These are phyloP conservation scores for Dasyornis broadbenti DNA, from an alignment of 2,113 vertebrate species.

Conservation along the genomic window DNA sequence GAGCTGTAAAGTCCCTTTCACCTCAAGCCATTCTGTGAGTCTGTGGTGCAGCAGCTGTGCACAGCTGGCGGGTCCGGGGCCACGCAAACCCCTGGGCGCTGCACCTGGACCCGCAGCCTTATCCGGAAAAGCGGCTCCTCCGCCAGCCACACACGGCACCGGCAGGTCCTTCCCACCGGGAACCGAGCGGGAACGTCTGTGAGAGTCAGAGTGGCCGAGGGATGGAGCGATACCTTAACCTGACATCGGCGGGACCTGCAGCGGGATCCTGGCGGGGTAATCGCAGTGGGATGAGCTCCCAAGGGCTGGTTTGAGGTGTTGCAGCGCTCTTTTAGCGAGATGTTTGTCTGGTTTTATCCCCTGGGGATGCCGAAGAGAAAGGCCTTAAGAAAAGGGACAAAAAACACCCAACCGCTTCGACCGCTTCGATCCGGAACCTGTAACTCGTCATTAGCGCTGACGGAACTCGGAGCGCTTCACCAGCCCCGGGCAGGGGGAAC, in stretches of 20 bases:
- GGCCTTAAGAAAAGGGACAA: fast-evolving
- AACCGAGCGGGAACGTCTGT: fast-evolving
- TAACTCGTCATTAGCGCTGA: neutral
- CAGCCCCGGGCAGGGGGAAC: neutral
- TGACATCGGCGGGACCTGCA: fast-evolving
- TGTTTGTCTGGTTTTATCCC: fast-evolving
- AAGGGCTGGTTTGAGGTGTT: fast-evolving
- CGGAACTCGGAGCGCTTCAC: neutral
- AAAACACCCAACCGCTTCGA: fast-evolving
- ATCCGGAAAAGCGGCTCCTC: fast-evolving
- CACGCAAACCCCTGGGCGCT: neutral
- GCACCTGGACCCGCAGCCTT: neutral
- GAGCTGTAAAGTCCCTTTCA: neutral
- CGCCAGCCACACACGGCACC: fast-evolving
- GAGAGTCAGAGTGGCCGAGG: fast-evolving
- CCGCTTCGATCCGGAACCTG: neutral
- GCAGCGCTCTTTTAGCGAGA: neutral
- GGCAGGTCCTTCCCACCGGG: fast-evolving
- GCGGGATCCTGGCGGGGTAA: fast-evolving
- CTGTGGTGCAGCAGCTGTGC: neutral
- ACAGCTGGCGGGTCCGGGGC: neutral
- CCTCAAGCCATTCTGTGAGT: neutral
- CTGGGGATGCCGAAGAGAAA: neutral
- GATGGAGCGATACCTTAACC: fast-evolving
- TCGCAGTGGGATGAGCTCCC: neutral